These are phyloP conservation scores for Operophtera brumata DNA, from an alignment of 2,888 invertebrate genomes.

Conservation along the genomic window DNA sequence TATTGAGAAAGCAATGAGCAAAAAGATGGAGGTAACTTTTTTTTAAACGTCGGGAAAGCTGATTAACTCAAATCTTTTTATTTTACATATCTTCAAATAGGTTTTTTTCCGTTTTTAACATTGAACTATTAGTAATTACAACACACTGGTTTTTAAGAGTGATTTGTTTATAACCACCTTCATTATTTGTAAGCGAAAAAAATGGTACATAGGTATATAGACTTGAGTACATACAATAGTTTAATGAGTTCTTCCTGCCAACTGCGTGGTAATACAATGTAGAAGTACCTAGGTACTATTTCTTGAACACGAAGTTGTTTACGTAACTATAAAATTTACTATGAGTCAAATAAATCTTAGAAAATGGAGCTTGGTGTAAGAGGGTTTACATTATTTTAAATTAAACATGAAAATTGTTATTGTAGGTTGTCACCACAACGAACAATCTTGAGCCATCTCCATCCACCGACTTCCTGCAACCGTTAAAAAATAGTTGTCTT, in stretches of 20 bases:
- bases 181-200: neutral
- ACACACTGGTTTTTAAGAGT: too few relatives aligned
- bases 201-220: too few relatives aligned
- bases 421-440: neutral
- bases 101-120: too few relatives aligned
- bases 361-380: constrained; percentile 6
- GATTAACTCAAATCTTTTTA: too few relatives aligned
- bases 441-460: too few relatives aligned
- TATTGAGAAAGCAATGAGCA: too few relatives aligned
- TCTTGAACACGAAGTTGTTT: constrained; percentile 13
- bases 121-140: too few relatives aligned
- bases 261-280: constrained; percentile 13
- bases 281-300: constrained; percentile 4
- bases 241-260: constrained; percentile 7
- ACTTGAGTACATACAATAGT: neutral
- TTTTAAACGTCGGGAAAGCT: too few relatives aligned
- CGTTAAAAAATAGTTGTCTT: too few relatives aligned
- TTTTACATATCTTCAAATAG: too few relatives aligned
- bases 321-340: constrained; percentile 11
- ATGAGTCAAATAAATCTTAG: constrained; percentile 16
- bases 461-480: too few relatives aligned
- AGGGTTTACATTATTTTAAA: neutral
- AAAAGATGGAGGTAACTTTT: too few relatives aligned
- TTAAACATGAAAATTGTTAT: neutral
- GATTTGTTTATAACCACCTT: neutral